phyloP scores from a whole-genome alignment of 2,888 invertebrate genomes.

The Actias luna region DNA sequence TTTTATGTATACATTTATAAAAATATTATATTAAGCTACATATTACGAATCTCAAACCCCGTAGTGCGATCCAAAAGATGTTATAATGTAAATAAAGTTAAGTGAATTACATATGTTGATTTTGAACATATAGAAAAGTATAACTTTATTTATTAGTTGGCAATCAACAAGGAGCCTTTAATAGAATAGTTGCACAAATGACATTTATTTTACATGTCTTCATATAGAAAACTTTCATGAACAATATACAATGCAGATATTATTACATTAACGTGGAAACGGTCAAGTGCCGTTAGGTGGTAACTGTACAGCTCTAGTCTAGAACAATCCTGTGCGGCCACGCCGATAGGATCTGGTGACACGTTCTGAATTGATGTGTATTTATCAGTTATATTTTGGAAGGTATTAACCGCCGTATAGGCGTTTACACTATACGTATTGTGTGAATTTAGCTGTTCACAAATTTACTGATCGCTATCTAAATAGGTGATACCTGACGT shows the following conservation, averaged over 20 bases:
- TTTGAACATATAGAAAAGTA: neutral
- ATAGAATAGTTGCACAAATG: neutral
- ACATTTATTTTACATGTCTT: neutral
- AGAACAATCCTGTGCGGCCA: constrained; percentile 71
- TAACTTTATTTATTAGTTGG: neutral
- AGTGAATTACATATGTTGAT: neutral
- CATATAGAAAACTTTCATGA: constrained; percentile 20
- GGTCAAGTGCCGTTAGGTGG: constrained; percentile 65
- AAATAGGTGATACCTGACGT: constrained; percentile 2
- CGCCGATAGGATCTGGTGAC: constrained; percentile 64
- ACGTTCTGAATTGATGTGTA: constrained; percentile 70
- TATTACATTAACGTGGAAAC: constrained; percentile 73
- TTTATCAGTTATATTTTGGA: constrained; percentile 28
- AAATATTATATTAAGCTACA: too few relatives aligned
- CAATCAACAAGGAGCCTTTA: neutral
- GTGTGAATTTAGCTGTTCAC: neutral
- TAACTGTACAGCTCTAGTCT: constrained; percentile 75
- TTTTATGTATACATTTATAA: too few relatives aligned
- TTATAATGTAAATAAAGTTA: too few relatives aligned
- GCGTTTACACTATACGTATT: neutral
- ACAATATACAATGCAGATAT: constrained; percentile 52
- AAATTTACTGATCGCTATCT: constrained; percentile 4
- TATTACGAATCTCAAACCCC: too few relatives aligned
- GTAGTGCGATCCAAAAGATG: too few relatives aligned
- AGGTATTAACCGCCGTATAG: constrained; percentile 22